Conservation (phyloP, 2,888 invertebrate species). For the Metallyticus violacea region DNA sequence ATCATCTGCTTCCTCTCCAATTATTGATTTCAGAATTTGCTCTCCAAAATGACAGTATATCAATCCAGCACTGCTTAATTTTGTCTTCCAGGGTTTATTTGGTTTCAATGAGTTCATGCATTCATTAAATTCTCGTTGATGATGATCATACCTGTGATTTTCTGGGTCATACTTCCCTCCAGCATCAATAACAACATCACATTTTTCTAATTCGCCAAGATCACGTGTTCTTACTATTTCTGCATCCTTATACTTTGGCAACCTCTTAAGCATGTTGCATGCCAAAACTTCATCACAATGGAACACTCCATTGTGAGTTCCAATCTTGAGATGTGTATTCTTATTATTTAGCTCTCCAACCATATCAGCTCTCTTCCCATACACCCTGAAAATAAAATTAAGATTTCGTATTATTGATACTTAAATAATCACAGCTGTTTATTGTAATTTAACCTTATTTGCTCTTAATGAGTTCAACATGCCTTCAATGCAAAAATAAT, state of each 20-base stretch:
- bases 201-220: conserved; percentile 61
- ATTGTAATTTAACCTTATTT: too few relatives aligned
- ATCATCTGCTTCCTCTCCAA: conserved; percentile 49
- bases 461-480: too few relatives aligned
- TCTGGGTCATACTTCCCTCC: conserved; percentile 80
- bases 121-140: conserved; percentile 75
- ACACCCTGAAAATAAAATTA: background rate
- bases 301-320: conserved; percentile 79
- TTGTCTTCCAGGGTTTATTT: conserved; percentile 54
- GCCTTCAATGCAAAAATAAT: too few relatives aligned
- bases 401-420: background rate
- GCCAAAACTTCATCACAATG: conserved; percentile 96
- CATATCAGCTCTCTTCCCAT: background rate
- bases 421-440: too few relatives aligned
- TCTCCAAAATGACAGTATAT: conserved; percentile 88
- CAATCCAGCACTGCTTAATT: conserved; percentile 93
- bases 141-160: conserved; percentile 86
- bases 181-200: conserved; percentile 95
- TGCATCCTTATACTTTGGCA: conserved; percentile 79
- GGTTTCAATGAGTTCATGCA: conserved; percentile 64
- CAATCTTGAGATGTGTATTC: conserved; percentile 51
- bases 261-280: conserved; percentile 80
- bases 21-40: conserved; percentile 64
- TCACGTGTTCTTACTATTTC: conserved; percentile 71
- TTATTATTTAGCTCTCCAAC: background rate